Evolutionary conservation across 2,888 invertebrate species (phyloP), one percentile per base, ranked within the genome.

Genomic region (Hemithea aestivaria): DNA sequence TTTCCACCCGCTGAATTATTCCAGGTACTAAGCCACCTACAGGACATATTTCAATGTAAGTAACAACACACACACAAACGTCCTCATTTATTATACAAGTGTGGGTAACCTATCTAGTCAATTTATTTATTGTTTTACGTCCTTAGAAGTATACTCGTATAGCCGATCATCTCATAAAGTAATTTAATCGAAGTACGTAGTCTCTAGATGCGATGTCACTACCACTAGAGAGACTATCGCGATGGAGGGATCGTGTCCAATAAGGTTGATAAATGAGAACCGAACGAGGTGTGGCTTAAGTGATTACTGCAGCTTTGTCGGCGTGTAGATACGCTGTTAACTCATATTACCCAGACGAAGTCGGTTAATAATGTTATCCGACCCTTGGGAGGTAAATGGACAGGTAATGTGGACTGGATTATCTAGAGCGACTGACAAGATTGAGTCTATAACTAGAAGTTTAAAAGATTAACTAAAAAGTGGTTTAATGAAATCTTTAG

Each of bases 291-390:
- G 80, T 64, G 82, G 75, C 73, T 69, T 81, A 82, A 84, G 85
- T 84, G 82, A 84, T 84, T 84, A 82, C 80, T 82, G 80, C 82
- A 79, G 82, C 75, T 69, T 73, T 63, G 47, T 55, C 55, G 51
- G 49, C 49, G 31, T 32, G 44, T 42, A 60, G 50, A 51, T 51
- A 47, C 43, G 41, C 50, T 52, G 45, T 49, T 62, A 62, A 51
- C 40, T 43, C 27, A 35, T 40, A 50, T 50, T 48, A 49, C 30
- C 29, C 43, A 40, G 42, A 43, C 48, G 45, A 42, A 39, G 33
- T 32, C 30, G 20, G 35, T 45, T 35, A 42, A 42, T 40, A 20
- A 35, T 35, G 26, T 31, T 10, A 23, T 22, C 31, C 25, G 28
- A 33, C 42, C 45, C 40, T 45, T 48, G 27, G 20, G 30, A 29